A percentile compares a stretch with the other conserved stretches of the same genome.
phyloP scores from a whole-genome alignment of 2,797 vertebrate species.

The Malacoraja senta region DNA sequence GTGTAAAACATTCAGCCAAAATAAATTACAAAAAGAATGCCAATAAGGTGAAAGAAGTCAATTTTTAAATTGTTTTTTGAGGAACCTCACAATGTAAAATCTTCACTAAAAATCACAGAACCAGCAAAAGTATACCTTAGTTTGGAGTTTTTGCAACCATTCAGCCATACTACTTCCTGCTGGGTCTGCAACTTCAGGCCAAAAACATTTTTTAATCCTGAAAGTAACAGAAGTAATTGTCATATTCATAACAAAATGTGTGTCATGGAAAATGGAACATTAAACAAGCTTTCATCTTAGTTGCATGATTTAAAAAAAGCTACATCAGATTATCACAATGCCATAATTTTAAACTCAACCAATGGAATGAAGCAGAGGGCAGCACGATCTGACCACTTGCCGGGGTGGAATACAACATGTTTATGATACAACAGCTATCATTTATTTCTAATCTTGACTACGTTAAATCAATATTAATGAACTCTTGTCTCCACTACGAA shows the following conservation, averaged over 20 bases:
- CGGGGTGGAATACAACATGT: background rate
- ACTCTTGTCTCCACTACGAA: no score
- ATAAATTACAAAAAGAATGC: background rate
- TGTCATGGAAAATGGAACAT: background rate
- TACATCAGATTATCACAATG: background rate
- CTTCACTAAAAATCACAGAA: background rate
- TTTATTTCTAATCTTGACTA: background rate
- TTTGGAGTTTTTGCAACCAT: constrained; percentile 43
- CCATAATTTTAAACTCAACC: background rate
- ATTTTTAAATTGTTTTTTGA: background rate
- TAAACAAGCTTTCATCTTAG: background rate
- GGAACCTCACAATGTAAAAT: background rate
- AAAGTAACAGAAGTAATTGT: constrained; percentile 23
- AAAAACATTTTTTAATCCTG: constrained; percentile 54
- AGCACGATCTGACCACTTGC: background rate
- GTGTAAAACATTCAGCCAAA: background rate
- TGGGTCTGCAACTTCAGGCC: constrained; percentile 60
- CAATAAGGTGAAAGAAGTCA: no score
- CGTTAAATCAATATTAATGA: background rate
- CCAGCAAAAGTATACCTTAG: constrained; percentile 51
- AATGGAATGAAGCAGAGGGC: background rate
- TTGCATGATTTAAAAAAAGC: background rate
- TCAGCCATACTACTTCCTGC: constrained; percentile 53
- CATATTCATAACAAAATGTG: background rate
- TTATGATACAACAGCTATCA: background rate